Conservation (phyloP, 1,140 invertebrate genomes). For the Nylanderia fulva region DNA sequence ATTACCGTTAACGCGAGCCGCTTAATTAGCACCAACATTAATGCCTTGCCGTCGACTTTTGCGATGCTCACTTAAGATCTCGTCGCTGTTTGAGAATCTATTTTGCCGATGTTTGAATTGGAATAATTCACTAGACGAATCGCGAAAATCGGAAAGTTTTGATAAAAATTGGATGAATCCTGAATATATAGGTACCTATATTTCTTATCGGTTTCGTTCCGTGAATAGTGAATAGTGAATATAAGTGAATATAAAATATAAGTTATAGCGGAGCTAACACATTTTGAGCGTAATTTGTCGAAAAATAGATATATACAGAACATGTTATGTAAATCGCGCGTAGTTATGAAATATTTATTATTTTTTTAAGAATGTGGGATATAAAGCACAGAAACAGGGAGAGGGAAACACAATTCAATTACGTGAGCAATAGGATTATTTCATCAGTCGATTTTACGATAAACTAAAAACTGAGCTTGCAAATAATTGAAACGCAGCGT, state of each 20-base stretch:
- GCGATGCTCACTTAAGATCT: background rate
- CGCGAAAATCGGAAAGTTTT: background rate
- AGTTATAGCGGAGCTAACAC: background rate
- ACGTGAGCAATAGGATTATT: slow-evolving; percentile 39
- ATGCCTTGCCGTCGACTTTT: slow-evolving; percentile 60
- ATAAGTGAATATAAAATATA: too few species aligned
- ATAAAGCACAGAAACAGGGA: background rate
- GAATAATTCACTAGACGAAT: too few species aligned
- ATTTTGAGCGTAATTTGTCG: slow-evolving; percentile 59
- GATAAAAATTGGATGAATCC: background rate
- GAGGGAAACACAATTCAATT: slow-evolving; percentile 28
- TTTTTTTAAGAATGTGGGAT: background rate
- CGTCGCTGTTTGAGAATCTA: too few species aligned
- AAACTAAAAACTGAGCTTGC: slow-evolving; percentile 44
- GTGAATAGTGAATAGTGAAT: too few species aligned
- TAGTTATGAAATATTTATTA: slow-evolving; percentile 50
- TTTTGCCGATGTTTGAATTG: too few species aligned
- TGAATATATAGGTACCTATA: too few species aligned
- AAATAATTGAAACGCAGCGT: slow-evolving; percentile 56
- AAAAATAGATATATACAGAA: slow-evolving; percentile 9
- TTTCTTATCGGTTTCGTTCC: background rate
- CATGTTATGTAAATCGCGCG: slow-evolving; percentile 46
- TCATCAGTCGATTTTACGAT: slow-evolving; percentile 55
- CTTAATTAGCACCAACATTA: slow-evolving; percentile 79
- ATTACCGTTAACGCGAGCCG: slow-evolving; percentile 81